Conservation (phyloP, 2,888 invertebrate genomes). For the Drosophila bunnanda region DNA sequence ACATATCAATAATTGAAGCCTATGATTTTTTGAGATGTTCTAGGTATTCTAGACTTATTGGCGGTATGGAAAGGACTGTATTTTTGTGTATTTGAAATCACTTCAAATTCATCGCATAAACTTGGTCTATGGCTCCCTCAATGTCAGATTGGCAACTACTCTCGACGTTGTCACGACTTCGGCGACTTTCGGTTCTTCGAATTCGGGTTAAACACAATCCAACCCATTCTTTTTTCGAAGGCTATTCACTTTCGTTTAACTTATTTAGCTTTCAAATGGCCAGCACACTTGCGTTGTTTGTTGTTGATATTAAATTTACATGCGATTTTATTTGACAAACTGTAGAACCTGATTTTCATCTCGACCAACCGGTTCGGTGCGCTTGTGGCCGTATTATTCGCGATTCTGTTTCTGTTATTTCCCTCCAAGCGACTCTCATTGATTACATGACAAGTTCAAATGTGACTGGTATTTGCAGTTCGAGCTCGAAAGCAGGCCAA, state of each 20-base stretch:
- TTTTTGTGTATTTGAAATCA: background rate
- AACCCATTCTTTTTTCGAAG: conserved; percentile 39
- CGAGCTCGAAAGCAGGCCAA: conserved; percentile 19
- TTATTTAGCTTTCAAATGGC: conserved; percentile 35
- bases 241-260: conserved; percentile 62
- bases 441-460: conserved; percentile 45
- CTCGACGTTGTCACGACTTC: conserved; percentile 11
- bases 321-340: conserved; percentile 50
- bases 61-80: too few relatives aligned
- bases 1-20: background rate
- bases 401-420: conserved; percentile 36
- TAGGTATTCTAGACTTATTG: background rate
- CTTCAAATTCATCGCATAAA: background rate
- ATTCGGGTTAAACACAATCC: conserved; percentile 33
- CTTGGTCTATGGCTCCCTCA: conserved; percentile 10
- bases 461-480: conserved; percentile 1
- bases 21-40: background rate
- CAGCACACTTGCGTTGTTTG: conserved; percentile 27
- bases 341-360: conserved; percentile 71
- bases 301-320: conserved; percentile 62
- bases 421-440: conserved; percentile 30
- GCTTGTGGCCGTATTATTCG: conserved; percentile 30
- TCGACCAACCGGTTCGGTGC: conserved; percentile 46
- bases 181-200: conserved; percentile 21
- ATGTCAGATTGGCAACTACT: conserved; percentile 44